Evolutionary conservation across 2,113 vertebrate genomes (phyloP).

Genomic region (Neogale vison): DNA sequence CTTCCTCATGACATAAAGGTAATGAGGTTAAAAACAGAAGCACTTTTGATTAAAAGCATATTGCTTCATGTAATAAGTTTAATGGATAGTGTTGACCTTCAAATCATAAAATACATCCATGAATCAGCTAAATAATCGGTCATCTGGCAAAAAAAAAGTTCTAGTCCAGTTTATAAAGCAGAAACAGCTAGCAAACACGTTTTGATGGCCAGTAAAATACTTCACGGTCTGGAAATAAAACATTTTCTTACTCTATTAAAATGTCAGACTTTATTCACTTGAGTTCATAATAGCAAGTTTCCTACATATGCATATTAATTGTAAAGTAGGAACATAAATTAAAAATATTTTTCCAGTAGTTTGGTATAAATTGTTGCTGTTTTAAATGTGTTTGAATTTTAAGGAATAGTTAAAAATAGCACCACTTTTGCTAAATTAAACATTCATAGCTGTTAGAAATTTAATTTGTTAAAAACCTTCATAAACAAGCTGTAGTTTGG

Average conservation of each 20-base stretch:
- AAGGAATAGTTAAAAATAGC: neutral
- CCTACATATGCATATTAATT: conserved; percentile 55
- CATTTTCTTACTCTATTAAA: conserved; percentile 79
- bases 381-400: conserved; percentile 21
- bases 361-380: neutral
- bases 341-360: neutral
- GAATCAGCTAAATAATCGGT: conserved; percentile 84
- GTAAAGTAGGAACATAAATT: conserved; percentile 62
- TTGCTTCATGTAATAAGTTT: conserved; percentile 86
- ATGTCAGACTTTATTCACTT: conserved; percentile 77
- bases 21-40: conserved; percentile 66
- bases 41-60: conserved; percentile 81
- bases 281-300: conserved; percentile 45
- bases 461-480: neutral
- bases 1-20: conserved; percentile 57
- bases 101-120: conserved; percentile 84
- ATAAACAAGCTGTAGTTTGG: neutral
- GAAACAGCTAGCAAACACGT: conserved; percentile 67
- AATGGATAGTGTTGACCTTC: conserved; percentile 92
- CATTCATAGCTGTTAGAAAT: neutral
- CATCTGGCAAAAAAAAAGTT: conserved; percentile 67
- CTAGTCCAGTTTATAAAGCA: conserved; percentile 62
- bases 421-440: neutral
- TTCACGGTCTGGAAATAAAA: conserved; percentile 73
- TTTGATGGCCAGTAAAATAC: conserved; percentile 68